Percentiles rank a stretch among this genome's conserved stretches.
These are phyloP conservation scores for Limnodromus scolopaceus DNA, from an alignment of 2,797 vertebrate species.

Conservation along the genomic window DNA sequence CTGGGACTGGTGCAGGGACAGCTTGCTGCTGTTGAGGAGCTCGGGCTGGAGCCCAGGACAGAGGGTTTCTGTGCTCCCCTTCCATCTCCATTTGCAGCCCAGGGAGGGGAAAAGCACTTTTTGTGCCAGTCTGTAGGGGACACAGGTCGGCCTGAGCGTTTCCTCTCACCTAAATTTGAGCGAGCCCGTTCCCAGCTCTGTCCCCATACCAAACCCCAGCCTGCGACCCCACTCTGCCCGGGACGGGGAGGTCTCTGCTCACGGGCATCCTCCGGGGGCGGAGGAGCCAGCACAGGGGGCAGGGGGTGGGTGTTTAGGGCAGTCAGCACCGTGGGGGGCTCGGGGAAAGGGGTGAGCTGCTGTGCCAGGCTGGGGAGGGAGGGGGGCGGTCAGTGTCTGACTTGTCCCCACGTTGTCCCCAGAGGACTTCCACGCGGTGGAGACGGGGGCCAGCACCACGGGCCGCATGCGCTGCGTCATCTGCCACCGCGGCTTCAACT, in stretches of 20 bases:
- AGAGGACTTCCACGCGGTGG: conserved; percentile 89
- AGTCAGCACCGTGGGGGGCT: fast-evolving
- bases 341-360: fast-evolving
- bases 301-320: neutral
- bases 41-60: neutral
- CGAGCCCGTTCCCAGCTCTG: neutral
- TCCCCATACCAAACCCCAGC: neutral
- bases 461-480: conserved; percentile 97
- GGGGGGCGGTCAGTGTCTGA: neutral
- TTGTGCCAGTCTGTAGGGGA: fast-evolving
- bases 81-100: neutral
- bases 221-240: fast-evolving
- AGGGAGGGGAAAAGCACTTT: fast-evolving
- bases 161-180: neutral
- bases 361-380: fast-evolving
- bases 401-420: neutral
- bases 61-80: fast-evolving
- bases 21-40: neutral
- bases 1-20: fast-evolving
- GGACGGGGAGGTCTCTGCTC: neutral
- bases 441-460: conserved; percentile 79
- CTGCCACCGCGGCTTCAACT: conserved; percentile 98
- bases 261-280: neutral
- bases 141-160: neutral
- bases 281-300: neutral